These are phyloP conservation scores for Yponomeuta plumbellus DNA, from an alignment of 2,888 invertebrate genomes.

Conservation along the genomic window DNA sequence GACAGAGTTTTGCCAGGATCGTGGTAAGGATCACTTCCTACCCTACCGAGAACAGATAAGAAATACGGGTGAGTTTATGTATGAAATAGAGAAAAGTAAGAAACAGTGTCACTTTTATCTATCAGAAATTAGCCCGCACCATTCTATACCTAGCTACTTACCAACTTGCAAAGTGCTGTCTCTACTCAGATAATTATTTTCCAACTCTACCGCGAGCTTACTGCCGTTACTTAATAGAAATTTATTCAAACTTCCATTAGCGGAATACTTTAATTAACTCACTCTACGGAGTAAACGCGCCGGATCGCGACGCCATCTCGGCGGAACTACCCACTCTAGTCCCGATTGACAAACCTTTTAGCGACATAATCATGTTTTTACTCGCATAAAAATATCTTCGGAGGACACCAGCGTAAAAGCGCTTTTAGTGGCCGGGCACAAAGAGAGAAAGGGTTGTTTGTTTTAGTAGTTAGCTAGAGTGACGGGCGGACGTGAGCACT, in stretches of 20 bases:
- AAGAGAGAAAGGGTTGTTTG: slow-evolving; percentile 15
- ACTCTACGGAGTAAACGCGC: slow-evolving; percentile 25
- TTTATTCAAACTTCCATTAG: slow-evolving; percentile 26
- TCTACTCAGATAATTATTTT: not conserved
- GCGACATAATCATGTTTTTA: slow-evolving; percentile 29
- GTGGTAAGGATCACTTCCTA: no score
- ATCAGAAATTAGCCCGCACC: not conserved
- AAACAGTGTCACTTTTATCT: not conserved
- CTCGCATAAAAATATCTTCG: slow-evolving; percentile 14
- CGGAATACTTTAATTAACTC: slow-evolving; percentile 31
- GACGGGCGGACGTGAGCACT: slow-evolving; percentile 32
- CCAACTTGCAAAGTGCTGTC: not conserved
- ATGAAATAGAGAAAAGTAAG: not conserved
- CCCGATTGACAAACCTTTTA: slow-evolving; percentile 35
- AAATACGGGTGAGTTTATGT: no score
- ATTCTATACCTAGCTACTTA: not conserved
- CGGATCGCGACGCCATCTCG: not conserved
- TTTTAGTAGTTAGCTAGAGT: slow-evolving; percentile 8
- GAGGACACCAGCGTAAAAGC: slow-evolving; percentile 3
- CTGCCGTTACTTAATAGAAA: not conserved
- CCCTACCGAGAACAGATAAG: no score
- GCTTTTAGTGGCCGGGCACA: slow-evolving; percentile 9
- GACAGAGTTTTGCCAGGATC: no score
- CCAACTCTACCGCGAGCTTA: not conserved
- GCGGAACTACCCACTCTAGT: slow-evolving; percentile 19